These are phyloP conservation scores for Platalea minor DNA, from an alignment of 2,797 vertebrate genomes.

Conservation along the genomic window DNA sequence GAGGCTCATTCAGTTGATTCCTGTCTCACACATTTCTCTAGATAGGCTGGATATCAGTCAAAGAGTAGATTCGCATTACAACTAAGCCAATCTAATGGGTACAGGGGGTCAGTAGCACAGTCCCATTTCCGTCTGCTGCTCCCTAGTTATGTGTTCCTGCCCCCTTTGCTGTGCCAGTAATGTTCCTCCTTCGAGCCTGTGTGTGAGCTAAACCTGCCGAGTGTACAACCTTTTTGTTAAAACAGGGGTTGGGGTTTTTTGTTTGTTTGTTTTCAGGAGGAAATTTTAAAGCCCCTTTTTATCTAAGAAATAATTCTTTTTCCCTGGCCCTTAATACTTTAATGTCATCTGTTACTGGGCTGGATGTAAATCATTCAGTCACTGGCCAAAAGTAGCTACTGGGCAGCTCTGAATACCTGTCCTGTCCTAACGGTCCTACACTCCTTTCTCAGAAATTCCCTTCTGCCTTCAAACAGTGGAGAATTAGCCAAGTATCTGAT, in stretches of 20 bases:
- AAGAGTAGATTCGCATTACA: not conserved
- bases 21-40: not conserved
- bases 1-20: not conserved
- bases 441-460: not conserved
- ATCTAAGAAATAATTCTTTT: not conserved
- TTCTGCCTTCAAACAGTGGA: not conserved
- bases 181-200: not conserved
- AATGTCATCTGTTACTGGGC: not conserved
- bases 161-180: not conserved
- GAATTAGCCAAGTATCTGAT: not conserved
- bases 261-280: not conserved
- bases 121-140: not conserved
- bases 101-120: not conserved
- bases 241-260: not conserved
- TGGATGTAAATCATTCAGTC: not conserved
- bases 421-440: not conserved
- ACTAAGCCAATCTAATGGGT: not conserved
- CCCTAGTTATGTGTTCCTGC: not conserved
- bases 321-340: not conserved
- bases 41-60: constrained; percentile 4
- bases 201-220: not conserved
- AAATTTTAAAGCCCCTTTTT: not conserved
- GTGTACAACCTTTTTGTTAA: not conserved
- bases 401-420: not conserved
- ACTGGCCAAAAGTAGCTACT: not conserved